phyloP scores from a whole-genome alignment of 2,113 vertebrate species.

The Chunga burmeisteri region DNA sequence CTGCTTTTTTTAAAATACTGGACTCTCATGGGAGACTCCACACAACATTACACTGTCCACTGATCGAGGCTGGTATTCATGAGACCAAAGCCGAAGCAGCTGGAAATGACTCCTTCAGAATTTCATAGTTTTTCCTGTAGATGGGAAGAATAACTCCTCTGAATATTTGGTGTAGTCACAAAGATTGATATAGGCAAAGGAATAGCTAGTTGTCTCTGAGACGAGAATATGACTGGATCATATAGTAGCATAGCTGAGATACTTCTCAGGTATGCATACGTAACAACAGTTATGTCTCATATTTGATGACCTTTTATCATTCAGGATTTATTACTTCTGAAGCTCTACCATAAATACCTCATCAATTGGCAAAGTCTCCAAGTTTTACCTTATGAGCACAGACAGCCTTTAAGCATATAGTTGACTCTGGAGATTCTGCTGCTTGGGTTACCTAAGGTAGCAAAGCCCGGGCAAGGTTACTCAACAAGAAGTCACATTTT shows the following conservation, averaged over 20 bases:
- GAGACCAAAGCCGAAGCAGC: background rate
- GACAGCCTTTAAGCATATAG: background rate
- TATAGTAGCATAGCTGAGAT: background rate
- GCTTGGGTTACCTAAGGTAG: background rate
- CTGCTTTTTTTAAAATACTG: background rate
- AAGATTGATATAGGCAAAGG: background rate
- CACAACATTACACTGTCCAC: background rate
- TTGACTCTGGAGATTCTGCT: background rate
- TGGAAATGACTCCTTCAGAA: background rate
- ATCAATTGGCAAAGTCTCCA: background rate
- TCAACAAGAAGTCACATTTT: background rate
- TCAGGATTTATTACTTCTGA: background rate
- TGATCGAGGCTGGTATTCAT: background rate
- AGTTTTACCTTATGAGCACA: background rate
- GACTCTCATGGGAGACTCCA: background rate
- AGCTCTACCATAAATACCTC: background rate
- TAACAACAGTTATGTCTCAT: accelerated
- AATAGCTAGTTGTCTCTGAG: background rate
- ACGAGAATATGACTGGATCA: background rate
- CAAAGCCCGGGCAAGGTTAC: background rate
- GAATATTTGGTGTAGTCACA: background rate
- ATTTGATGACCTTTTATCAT: background rate
- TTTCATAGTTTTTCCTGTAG: background rate
- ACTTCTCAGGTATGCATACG: background rate
- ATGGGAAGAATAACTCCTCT: background rate